Evolutionary conservation across 1,140 invertebrate genomes (phyloP).

Genomic region (Drosophila chauvacae): DNA sequence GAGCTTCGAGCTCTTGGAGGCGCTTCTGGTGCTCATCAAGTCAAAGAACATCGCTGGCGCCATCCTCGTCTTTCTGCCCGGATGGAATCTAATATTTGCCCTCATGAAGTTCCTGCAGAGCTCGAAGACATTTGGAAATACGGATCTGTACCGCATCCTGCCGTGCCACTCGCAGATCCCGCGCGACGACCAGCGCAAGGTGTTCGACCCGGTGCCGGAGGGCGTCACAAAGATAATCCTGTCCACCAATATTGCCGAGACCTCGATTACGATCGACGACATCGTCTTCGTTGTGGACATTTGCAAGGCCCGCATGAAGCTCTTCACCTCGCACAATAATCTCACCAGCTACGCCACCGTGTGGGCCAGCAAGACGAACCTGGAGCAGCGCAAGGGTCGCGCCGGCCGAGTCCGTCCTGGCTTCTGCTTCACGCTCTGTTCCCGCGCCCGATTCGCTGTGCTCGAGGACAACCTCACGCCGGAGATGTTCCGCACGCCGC

Average conservation of each 20-base stretch:
- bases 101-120: slow-evolving; percentile 93
- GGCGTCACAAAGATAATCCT: slow-evolving; percentile 93
- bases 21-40: slow-evolving; percentile 91
- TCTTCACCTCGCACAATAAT: slow-evolving; percentile 98
- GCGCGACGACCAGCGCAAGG: slow-evolving; percentile 94
- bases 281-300: slow-evolving; percentile 98
- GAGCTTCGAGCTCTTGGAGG: slow-evolving; percentile 96
- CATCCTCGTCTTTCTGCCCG: slow-evolving; percentile 95
- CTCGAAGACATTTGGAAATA: slow-evolving; percentile 89
- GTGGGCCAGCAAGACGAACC: slow-evolving; percentile 96
- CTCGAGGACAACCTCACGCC: slow-evolving; percentile 96
- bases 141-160: slow-evolving; percentile 88
- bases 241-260: slow-evolving; percentile 96
- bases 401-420: slow-evolving; percentile 95
- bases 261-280: slow-evolving; percentile 98
- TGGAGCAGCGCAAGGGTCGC: slow-evolving; percentile 94
- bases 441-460: slow-evolving; percentile 88
- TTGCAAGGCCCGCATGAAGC: slow-evolving; percentile 97
- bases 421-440: slow-evolving; percentile 95
- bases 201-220: slow-evolving; percentile 91
- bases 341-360: slow-evolving; percentile 97
- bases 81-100: slow-evolving; percentile 97
- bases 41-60: slow-evolving; percentile 91
- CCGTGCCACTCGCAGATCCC: slow-evolving; percentile 96
- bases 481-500: slow-evolving; percentile 97